phyloP scores from a whole-genome alignment of 2,888 invertebrate species.

The Bugulina stolonifera region DNA sequence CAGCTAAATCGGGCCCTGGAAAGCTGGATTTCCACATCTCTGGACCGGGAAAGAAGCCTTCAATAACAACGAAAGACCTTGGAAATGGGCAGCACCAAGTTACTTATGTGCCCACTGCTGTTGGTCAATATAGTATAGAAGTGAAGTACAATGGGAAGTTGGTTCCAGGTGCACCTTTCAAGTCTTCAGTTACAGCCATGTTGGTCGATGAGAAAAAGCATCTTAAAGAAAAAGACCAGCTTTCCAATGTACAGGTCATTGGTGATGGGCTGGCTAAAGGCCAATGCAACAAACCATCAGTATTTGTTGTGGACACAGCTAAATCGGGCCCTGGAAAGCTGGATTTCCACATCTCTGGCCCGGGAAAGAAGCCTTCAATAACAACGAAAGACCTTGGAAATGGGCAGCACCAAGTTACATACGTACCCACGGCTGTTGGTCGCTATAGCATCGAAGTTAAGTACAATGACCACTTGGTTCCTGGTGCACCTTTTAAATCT shows the following conservation, averaged over 20 bases:
- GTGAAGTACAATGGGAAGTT: conserved; percentile 49
- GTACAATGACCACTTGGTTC: conserved; percentile 49
- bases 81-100: conserved; percentile 52
- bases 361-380: conserved; percentile 50
- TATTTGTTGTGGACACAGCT: conserved; percentile 75
- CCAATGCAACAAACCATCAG: conserved; percentile 66
- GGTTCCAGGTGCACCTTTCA: conserved; percentile 50
- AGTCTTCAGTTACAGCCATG: not conserved
- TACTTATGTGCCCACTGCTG: conserved; percentile 47
- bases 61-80: conserved; percentile 50
- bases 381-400: conserved; percentile 50
- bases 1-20: conserved; percentile 80
- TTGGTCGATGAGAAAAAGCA: no score
- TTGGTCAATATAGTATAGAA: conserved; percentile 51
- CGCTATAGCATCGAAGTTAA: conserved; percentile 51
- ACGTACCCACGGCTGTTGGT: conserved; percentile 49
- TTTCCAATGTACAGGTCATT: conserved; percentile 65
- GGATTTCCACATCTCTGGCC: conserved; percentile 38
- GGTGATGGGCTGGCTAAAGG: conserved; percentile 68
- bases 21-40: conserved; percentile 31
- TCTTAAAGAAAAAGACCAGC: no score
- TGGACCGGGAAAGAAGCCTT: conserved; percentile 51
- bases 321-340: conserved; percentile 62
- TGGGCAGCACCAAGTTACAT: conserved; percentile 51
- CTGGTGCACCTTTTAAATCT: conserved; percentile 46